A percentile compares a stretch with the other conserved stretches of the same genome.
Conservation (phyloP, 2,797 vertebrate genomes). For the Pseudochirops cupreus region DNA sequence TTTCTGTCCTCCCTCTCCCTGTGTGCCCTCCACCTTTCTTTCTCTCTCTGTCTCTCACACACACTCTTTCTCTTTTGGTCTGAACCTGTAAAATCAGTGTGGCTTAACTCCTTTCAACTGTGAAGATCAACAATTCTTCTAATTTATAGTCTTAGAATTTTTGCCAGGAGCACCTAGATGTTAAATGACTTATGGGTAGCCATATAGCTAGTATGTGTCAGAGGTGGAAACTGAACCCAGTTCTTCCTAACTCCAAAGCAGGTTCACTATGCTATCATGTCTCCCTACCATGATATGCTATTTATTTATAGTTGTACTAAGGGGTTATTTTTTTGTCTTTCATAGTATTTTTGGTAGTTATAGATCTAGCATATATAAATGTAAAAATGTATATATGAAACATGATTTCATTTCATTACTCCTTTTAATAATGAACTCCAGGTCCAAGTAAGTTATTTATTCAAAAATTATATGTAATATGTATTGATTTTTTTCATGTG, state of each 20-base stretch:
- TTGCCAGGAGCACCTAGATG: not conserved
- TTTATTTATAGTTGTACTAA: not conserved
- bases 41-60: no score
- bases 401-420: conserved; percentile 27
- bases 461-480: not conserved
- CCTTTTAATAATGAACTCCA: conserved; percentile 28
- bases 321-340: conserved; percentile 53
- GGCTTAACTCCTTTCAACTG: not conserved
- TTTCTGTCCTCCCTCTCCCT: not conserved
- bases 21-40: no score
- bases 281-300: not conserved
- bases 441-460: conserved; percentile 20
- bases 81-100: not conserved
- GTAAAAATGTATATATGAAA: conserved; percentile 26
- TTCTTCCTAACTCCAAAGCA: not conserved
- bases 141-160: not conserved
- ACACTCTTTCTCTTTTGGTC: not conserved
- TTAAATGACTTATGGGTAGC: not conserved
- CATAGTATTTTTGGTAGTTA: not conserved
- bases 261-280: not conserved
- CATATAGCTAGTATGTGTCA: not conserved
- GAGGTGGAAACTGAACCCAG: not conserved
- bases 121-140: not conserved
- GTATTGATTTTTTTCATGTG: not conserved
- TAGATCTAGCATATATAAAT: no score